Percentiles rank a stretch among this genome's conserved stretches.
Evolutionary conservation across 1,140 invertebrate species (phyloP).

Genomic region (Lordiphosa collinella): DNA sequence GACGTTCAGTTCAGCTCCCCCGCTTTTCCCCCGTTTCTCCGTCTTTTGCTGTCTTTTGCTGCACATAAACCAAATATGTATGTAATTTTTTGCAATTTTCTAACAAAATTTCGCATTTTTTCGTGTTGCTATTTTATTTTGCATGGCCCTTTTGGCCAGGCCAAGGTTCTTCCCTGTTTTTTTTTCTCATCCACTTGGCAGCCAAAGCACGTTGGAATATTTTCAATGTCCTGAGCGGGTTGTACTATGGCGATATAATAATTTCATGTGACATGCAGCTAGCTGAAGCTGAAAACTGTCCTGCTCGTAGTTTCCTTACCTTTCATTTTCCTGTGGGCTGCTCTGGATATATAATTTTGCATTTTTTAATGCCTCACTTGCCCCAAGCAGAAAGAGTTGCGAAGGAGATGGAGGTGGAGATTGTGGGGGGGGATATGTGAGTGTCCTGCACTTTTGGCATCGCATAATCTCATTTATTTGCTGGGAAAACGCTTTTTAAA

Average conservation of each 20-base stretch:
- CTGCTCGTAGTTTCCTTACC: conserved; percentile 9
- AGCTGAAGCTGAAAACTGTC: not conserved
- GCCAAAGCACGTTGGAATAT: conserved; percentile 68
- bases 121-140: conserved; percentile 66
- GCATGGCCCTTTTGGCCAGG: conserved; percentile 36
- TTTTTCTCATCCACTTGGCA: conserved; percentile 45
- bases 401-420: too few relatives aligned
- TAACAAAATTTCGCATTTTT: conserved; percentile 72
- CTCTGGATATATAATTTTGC: conserved; percentile 76
- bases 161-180: conserved; percentile 20
- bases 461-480: conserved; percentile 78
- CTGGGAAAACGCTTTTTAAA: conserved; percentile 76
- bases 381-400: conserved; percentile 29
- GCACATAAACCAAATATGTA: conserved; percentile 66
- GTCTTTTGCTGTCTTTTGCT: conserved; percentile 28
- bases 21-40: not conserved
- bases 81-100: conserved; percentile 76
- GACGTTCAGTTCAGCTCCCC: not conserved
- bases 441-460: conserved; percentile 67
- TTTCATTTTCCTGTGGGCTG: conserved; percentile 40
- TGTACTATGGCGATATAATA: conserved; percentile 64
- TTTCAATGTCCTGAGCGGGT: conserved; percentile 53
- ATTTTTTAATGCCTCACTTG: conserved; percentile 76
- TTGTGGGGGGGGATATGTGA: conserved; percentile 33
- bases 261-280: conserved; percentile 70